A percentile compares a stretch with the other conserved stretches of the same genome.
These are phyloP conservation scores for Rhopalosiphum padi DNA, from an alignment of 1,140 invertebrate species.

Conservation along the genomic window DNA sequence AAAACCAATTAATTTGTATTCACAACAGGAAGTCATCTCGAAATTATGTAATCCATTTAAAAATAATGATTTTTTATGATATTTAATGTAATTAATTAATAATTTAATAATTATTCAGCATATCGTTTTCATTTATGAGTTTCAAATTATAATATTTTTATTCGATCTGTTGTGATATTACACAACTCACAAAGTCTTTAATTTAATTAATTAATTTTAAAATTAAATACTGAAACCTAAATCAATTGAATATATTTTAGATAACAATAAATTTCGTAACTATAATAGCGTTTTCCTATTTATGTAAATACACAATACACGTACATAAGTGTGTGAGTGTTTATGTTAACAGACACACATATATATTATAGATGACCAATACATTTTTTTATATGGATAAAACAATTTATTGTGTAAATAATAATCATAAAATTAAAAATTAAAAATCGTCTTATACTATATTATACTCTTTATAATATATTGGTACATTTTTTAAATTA, in stretches of 20 bases:
- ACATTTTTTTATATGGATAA: background rate
- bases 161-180: background rate
- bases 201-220: background rate
- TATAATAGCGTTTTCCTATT: background rate
- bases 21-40: no score
- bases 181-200: background rate
- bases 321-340: background rate
- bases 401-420: background rate
- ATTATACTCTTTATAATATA: background rate
- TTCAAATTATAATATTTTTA: background rate
- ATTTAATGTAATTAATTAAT: background rate
- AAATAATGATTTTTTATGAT: background rate
- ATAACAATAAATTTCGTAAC: background rate
- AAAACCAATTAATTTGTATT: background rate
- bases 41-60: background rate
- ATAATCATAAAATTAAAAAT: background rate
- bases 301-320: background rate
- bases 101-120: background rate
- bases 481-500: background rate
- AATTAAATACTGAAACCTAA: background rate
- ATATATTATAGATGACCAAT: background rate
- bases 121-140: background rate
- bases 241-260: background rate
- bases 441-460: background rate
- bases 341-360: background rate